Evolutionary conservation across 1,140 invertebrate species (phyloP).

Genomic region (Spodoptera frugiperda): DNA sequence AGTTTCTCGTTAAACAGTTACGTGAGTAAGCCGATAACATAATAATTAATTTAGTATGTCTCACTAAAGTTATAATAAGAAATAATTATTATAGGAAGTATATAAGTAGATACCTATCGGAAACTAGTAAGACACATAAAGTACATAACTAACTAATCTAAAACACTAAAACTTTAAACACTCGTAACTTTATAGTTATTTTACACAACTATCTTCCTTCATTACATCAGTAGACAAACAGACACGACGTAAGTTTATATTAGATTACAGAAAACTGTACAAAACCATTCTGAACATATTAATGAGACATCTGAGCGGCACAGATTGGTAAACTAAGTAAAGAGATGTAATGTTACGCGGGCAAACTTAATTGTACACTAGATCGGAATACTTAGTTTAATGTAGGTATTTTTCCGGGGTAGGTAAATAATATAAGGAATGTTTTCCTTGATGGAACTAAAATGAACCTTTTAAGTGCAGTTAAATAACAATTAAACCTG

Average conservation of each 20-base stretch:
- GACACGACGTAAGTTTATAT: slow-evolving; percentile 1
- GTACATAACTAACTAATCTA: neutral
- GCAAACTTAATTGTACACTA: slow-evolving; percentile 12
- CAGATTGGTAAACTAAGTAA: neutral
- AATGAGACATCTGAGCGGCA: slow-evolving; percentile 29
- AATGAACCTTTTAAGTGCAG: too few relatives aligned
- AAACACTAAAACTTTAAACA: neutral
- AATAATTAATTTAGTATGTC: too few relatives aligned
- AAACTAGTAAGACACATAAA: too few relatives aligned
- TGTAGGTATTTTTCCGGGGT: neutral
- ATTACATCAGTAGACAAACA: slow-evolving; percentile 2
- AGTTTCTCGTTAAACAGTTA: too few relatives aligned
- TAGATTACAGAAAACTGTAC: slow-evolving; percentile 1
- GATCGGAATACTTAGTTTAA: slow-evolving; percentile 6
- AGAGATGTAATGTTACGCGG: slow-evolving; percentile 19
- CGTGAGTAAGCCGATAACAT: too few relatives aligned
- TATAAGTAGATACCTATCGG: too few relatives aligned
- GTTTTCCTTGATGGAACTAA: too few relatives aligned
- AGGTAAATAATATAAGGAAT: neutral
- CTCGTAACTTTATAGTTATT: neutral
- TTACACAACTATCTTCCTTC: neutral
- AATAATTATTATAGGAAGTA: too few relatives aligned
- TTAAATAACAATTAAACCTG: too few relatives aligned
- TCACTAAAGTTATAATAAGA: too few relatives aligned
- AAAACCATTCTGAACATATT: slow-evolving; percentile 22